phyloP scores from a whole-genome alignment of 2,888 invertebrate genomes.

The Azorinus chamasolen region DNA sequence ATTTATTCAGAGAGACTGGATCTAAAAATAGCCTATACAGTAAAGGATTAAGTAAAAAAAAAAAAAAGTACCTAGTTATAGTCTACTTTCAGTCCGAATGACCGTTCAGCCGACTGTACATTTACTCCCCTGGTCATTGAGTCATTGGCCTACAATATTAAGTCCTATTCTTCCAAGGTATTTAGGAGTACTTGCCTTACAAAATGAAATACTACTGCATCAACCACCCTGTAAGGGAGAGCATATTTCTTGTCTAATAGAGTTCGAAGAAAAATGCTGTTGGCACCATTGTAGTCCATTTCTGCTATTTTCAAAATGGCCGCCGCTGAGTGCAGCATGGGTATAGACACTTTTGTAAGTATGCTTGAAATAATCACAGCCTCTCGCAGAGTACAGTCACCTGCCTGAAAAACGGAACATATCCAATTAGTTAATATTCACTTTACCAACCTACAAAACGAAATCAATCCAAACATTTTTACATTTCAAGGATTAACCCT shows the following conservation, averaged over 20 bases:
- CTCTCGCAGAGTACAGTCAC: conserved; percentile 97
- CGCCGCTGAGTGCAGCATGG: conserved; percentile 97
- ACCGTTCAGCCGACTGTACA: too few relatives aligned
- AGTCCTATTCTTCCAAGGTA: too few relatives aligned
- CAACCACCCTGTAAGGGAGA: conserved; percentile 97
- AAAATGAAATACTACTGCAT: conserved; percentile 98
- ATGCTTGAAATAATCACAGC: conserved; percentile 98
- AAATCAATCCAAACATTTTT: too few relatives aligned
- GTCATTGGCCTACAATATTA: too few relatives aligned
- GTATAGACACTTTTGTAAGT: conserved; percentile 95
- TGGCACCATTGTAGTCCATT: conserved; percentile 96
- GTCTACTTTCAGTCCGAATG: too few relatives aligned
- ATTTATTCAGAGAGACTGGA: too few relatives aligned
- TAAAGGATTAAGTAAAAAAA: too few relatives aligned
- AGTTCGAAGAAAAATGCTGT: conserved; percentile 96
- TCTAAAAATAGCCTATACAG: too few relatives aligned
- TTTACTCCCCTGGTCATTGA: too few relatives aligned
- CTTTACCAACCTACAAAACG: too few relatives aligned
- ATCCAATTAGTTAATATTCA: background rate
- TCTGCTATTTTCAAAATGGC: conserved; percentile 98
- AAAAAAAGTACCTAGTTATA: too few relatives aligned
- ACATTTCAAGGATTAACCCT: too few relatives aligned
- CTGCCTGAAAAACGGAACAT: conserved; percentile 89
- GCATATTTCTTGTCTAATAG: conserved; percentile 99
- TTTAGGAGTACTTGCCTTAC: conserved; percentile 91